A percentile compares a stretch with the other conserved stretches of the same genome.
phyloP scores from a whole-genome alignment of 2,888 invertebrate genomes.

The Sacculina carcini region DNA sequence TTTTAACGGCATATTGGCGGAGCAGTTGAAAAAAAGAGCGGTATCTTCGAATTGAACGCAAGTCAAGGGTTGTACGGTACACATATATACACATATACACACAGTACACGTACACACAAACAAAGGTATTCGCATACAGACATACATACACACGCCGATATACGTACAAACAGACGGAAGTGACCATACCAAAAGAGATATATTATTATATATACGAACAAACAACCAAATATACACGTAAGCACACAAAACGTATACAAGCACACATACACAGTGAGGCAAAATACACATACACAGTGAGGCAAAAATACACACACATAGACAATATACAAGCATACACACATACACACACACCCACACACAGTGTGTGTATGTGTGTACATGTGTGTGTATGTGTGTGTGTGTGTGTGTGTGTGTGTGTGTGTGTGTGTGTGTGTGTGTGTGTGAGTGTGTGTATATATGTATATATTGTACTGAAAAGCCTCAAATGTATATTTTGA shows the following conservation, averaged over 20 bases:
- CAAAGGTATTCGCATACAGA: too few relatives aligned
- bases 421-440: not conserved
- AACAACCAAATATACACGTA: not conserved
- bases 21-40: too few relatives aligned
- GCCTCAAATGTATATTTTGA: too few relatives aligned
- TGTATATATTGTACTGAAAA: too few relatives aligned
- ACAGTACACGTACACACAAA: not conserved
- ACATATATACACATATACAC: not conserved
- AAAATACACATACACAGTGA: not conserved
- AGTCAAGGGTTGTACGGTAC: not conserved
- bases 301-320: not conserved
- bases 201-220: not conserved
- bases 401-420: not conserved
- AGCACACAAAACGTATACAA: not conserved
- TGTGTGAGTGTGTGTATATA: not conserved
- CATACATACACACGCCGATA: too few relatives aligned
- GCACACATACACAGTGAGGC: not conserved
- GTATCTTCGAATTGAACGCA: too few relatives aligned
- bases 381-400: not conserved
- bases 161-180: too few relatives aligned
- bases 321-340: not conserved
- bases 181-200: accelerated
- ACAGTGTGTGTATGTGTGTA: not conserved
- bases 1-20: too few relatives aligned
- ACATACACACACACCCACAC: not conserved